Percentiles rank a stretch among this genome's conserved stretches.
Conservation (phyloP, 2,888 invertebrate species). For the Apamea crenata region DNA sequence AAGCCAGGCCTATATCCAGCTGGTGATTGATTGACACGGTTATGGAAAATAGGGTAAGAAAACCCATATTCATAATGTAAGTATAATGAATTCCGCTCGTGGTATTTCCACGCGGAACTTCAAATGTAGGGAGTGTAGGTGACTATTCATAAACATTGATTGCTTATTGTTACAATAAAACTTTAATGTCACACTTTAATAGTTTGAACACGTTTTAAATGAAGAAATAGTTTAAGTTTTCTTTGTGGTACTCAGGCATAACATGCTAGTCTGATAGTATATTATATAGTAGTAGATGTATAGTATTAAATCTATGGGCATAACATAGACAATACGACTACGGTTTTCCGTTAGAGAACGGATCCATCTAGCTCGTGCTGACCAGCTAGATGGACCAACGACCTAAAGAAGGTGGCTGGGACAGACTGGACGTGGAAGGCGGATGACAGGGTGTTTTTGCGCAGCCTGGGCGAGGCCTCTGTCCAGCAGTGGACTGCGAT, state of each 20-base stretch:
- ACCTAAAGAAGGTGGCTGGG: neutral
- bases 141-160: conserved; percentile 14
- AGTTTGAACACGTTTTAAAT: neutral
- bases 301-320: neutral
- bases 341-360: no score
- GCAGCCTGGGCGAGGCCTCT: neutral
- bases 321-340: neutral
- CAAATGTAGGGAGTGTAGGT: conserved; percentile 9
- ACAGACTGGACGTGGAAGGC: neutral
- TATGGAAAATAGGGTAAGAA: conserved; percentile 40
- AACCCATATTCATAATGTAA: conserved; percentile 40
- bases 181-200: conserved; percentile 12
- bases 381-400: no score
- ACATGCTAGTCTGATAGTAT: neutral
- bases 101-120: conserved; percentile 57
- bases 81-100: conserved; percentile 29
- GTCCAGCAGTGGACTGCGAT: neutral
- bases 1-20: neutral
- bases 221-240: neutral
- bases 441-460: neutral
- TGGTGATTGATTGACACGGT: conserved; percentile 20
- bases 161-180: conserved; percentile 7
- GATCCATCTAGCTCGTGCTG: no score
- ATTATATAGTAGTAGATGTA: no score
- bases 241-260: neutral